Conservation (phyloP, 2,797 vertebrate genomes). For the Ibycter americanus region DNA sequence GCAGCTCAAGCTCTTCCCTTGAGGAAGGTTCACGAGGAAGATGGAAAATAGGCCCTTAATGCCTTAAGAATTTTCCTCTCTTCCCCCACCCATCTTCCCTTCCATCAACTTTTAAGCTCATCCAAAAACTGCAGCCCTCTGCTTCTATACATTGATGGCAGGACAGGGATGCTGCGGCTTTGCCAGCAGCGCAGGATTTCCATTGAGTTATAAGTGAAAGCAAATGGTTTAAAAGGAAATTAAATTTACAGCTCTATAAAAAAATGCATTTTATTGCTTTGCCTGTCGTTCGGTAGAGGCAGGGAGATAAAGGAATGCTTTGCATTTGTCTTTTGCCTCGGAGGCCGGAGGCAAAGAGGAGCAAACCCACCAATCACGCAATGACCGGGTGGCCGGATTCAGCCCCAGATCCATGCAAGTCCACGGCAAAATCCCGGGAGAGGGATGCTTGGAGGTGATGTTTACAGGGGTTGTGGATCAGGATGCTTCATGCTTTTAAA, state of each 20-base stretch:
- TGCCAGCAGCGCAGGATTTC: conserved; percentile 66
- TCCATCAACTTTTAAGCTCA: conserved; percentile 30
- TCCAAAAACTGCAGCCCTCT: background rate
- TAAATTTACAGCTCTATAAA: conserved; percentile 67
- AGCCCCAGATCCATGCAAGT: background rate
- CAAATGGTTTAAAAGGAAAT: conserved; percentile 77
- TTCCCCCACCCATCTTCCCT: background rate
- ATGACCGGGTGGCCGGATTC: background rate
- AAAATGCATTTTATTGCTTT: conserved; percentile 54
- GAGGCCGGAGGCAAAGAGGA: background rate
- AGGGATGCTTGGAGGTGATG: background rate
- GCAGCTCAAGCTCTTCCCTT: background rate
- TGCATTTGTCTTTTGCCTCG: conserved; percentile 15
- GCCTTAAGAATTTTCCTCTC: conserved; percentile 48
- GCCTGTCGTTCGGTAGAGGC: background rate
- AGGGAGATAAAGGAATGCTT: conserved; percentile 57
- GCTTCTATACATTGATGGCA: background rate
- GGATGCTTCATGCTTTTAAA: background rate
- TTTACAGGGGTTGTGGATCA: background rate
- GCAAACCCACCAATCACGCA: background rate
- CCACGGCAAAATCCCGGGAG: background rate
- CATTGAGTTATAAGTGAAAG: conserved; percentile 71
- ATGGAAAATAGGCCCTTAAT: conserved; percentile 22
- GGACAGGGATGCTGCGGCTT: background rate
- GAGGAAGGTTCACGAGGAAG: background rate